These are phyloP conservation scores for Drosophila littoralis DNA, from an alignment of 1,140 invertebrate species.

Conservation along the genomic window DNA sequence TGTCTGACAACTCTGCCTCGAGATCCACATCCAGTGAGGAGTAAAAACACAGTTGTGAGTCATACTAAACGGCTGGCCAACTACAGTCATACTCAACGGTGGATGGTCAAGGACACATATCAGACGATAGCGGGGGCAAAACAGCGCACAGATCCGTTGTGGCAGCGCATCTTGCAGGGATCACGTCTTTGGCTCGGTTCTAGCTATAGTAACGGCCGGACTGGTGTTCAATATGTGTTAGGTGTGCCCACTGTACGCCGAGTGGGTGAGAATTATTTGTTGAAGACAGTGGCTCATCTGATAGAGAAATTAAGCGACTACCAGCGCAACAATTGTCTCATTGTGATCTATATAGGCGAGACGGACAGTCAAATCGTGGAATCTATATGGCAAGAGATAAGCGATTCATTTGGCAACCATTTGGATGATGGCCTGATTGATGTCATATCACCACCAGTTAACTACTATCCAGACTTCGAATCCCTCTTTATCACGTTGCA, in stretches of 20 bases:
- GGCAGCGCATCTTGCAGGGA: constrained; percentile 4
- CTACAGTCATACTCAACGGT: background rate
- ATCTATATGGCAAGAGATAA: constrained; percentile 13
- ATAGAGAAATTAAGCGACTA: constrained; percentile 16
- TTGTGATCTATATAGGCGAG: constrained; percentile 55
- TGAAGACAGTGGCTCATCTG: constrained; percentile 17
- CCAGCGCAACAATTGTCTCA: constrained; percentile 21
- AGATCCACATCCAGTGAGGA: background rate
- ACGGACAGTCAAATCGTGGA: constrained; percentile 12
- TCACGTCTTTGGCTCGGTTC: background rate
- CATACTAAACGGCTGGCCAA: background rate
- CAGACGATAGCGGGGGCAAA: too few relatives aligned
- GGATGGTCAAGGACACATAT: background rate
- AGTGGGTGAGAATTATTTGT: constrained; percentile 16
- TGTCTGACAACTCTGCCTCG: background rate
- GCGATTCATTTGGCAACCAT: background rate
- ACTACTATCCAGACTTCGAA: constrained; percentile 49
- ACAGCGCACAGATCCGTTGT: background rate
- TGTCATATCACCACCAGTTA: constrained; percentile 33
- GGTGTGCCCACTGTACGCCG: constrained; percentile 47
- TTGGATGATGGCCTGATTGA: constrained; percentile 40
- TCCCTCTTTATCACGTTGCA: constrained; percentile 10
- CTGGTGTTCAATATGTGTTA: constrained; percentile 33
- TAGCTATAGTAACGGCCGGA: constrained; percentile 10
- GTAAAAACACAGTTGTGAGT: background rate